Evolutionary conservation across 2,113 vertebrate species (phyloP), one percentile per base, ranked within the genome.

Genomic region (Archocentrus centrarchus): DNA sequence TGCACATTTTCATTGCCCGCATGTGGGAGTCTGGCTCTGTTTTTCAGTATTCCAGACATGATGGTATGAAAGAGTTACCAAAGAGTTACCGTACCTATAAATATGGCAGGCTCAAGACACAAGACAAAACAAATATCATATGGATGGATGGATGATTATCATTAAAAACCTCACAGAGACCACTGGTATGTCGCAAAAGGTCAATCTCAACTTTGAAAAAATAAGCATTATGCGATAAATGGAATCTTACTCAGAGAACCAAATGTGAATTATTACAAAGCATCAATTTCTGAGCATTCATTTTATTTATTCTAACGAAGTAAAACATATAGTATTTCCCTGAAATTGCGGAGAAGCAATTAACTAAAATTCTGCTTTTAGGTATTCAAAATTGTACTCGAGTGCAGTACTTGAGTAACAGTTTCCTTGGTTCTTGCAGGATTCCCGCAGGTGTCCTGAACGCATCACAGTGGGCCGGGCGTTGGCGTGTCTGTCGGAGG

Each of bases 371-470:
- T 5, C 14, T 47, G 44, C 14, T 50, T 53, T 53, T 7, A 20
- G 30, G 27, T 20, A 20, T 70, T 30, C 53, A 53, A 32, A 53
- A 18, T 24, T 70, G 22, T 22, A 30, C 41, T 27, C 39, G 14
- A 44, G 39, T 24, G 8, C 22, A 24, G 37, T 22, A 11, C n/a
- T 66, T 41, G 37, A 66, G 62, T 37, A 22, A 41, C 62, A 47
- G 3, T 47, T 1, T 6, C 14, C 27, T 35, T 13, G n/a, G 37
- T 27, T 2, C 1, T 14, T 53, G 1, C 15, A 1, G 7, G 39
- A 66, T 70, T 84, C 77, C 8, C 76, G 11, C 39, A 80, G 77
- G 30, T 15, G 77, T 59, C 75, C 4, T 92, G 87, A 92, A 94
- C 44, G 81, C 90, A 66, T 17, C 91, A 39, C 63, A 2, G 44